A percentile compares a stretch with the other conserved stretches of the same genome.
These are phyloP conservation scores for Octodonta nipae DNA, from an alignment of 2,888 invertebrate genomes.

Conservation along the genomic window DNA sequence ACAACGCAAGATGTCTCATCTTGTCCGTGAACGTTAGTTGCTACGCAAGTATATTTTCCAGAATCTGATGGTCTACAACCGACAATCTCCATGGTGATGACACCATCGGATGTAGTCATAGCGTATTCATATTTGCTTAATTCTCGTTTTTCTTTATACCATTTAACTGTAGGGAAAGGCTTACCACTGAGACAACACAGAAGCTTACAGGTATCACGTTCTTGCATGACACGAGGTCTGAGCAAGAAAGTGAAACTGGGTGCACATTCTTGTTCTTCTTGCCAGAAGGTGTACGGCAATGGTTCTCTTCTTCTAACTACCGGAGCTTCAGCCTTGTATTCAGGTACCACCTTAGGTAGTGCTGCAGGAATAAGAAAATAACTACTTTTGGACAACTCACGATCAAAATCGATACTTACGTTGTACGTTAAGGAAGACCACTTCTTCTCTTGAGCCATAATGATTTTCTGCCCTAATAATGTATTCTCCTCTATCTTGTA, in stretches of 20 bases:
- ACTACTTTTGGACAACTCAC: background rate
- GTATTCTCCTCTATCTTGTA: constrained; percentile 94
- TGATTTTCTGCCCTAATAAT: constrained; percentile 93
- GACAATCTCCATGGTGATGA: constrained; percentile 91
- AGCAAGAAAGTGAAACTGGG: constrained; percentile 97
- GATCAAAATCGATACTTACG: constrained; percentile 44
- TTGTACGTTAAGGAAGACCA: constrained; percentile 91
- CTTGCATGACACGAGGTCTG: constrained; percentile 94
- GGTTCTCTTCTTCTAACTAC: constrained; percentile 68
- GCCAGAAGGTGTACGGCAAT: constrained; percentile 77
- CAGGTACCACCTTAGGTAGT: constrained; percentile 56
- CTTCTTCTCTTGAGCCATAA: constrained; percentile 89
- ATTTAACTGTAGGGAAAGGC: constrained; percentile 84
- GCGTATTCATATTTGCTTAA: constrained; percentile 81
- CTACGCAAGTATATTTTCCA: constrained; percentile 89
- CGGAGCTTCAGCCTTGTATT: constrained; percentile 53
- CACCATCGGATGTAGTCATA: constrained; percentile 85
- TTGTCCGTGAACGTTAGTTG: constrained; percentile 83
- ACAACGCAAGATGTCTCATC: constrained; percentile 93
- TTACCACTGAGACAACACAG: constrained; percentile 91
- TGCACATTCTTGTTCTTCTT: constrained; percentile 82
- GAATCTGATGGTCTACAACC: constrained; percentile 90
- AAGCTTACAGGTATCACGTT: constrained; percentile 90
- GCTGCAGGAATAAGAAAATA: constrained; percentile 40
- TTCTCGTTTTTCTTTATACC: constrained; percentile 86